A percentile compares a stretch with the other conserved stretches of the same genome.
phyloP scores from a whole-genome alignment of 2,888 invertebrate genomes.

The Conchocele bisecta region DNA sequence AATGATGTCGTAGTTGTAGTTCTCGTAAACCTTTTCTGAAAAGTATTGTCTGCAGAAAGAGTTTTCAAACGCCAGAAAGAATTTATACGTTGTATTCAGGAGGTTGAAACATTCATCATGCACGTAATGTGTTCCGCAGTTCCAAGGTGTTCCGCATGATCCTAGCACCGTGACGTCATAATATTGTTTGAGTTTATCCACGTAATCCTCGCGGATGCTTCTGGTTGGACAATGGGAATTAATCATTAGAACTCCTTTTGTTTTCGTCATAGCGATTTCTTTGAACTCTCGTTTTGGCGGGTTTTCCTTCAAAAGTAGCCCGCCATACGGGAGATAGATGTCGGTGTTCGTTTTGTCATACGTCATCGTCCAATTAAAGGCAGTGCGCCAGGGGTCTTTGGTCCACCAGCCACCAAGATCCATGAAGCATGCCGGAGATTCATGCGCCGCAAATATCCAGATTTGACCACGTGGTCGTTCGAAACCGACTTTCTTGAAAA shows the following conservation, averaged over 20 bases:
- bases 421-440: conserved; percentile 29
- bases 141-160: conserved; percentile 37
- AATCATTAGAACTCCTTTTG: conserved; percentile 36
- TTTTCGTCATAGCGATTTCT: conserved; percentile 24
- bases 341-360: conserved; percentile 44
- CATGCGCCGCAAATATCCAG: conserved; percentile 52
- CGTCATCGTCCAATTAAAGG: conserved; percentile 58
- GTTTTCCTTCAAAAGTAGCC: conserved; percentile 24
- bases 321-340: conserved; percentile 49
- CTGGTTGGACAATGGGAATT: conserved; percentile 30
- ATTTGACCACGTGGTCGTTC: conserved; percentile 39
- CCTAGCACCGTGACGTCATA: conserved; percentile 19
- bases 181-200: conserved; percentile 1
- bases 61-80: conserved; percentile 44
- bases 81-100: conserved; percentile 32
- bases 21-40: conserved; percentile 47
- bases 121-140: conserved; percentile 31
- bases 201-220: conserved; percentile 11
- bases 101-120: conserved; percentile 39
- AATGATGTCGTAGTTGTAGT: conserved; percentile 44
- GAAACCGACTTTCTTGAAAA: conserved; percentile 5
- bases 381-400: conserved; percentile 28
- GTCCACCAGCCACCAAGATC: conserved; percentile 23
- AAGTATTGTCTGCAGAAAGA: conserved; percentile 44
- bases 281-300: conserved; percentile 22